Base-by-base conservation (phyloP, 2,113 vertebrate genomes). In the Polypterus senegalus region DNA sequence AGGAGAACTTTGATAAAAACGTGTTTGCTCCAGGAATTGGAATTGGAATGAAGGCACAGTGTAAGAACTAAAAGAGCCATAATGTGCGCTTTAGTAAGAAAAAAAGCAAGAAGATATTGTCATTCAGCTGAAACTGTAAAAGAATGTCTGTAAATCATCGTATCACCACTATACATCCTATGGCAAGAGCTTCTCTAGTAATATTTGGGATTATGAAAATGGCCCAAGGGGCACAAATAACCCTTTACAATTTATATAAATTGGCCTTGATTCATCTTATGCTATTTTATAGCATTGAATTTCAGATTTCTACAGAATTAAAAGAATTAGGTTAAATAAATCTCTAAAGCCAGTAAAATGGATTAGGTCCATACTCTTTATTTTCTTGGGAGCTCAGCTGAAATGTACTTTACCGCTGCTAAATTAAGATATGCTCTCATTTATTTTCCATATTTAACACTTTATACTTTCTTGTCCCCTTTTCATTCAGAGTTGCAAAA, bases 311-410 rank as follows among this genome's bases (percentile, higher is more conserved):
- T 66, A 67, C 66, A 27, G 61, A 69, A 73, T 71, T 74, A 63
- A 79, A 81, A 80, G 81, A 74, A 84, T 83, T 84, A 74, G 74
- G 77, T 71, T 70, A 67, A 58, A 56, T 71, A 82, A 80, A 83
- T 83, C 80, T 81, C 75, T 61, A 59, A 60, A 72, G 76, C 74
- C 78, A 71, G 78, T 79, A 67, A 79, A 80, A 81, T 59, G 54
- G 66, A 62, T 77, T 71, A 75, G 77, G 77, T 77, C 69, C 68
- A 71, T 72, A 68, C 66, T 74, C 83, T 77, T 68, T 53, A 54
- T 70, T 78, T 72, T 64, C 67, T 52, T 63, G 68, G 70, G 61
- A 77, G 69, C 63, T 70, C 71, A 63, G 75, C 61, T 74, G 73
- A 76, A 73, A 73, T 65, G 71, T 66, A 63, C 68, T 65, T 70